phyloP scores from a whole-genome alignment of 1,140 invertebrate genomes.

The Episyrphus balteatus region DNA sequence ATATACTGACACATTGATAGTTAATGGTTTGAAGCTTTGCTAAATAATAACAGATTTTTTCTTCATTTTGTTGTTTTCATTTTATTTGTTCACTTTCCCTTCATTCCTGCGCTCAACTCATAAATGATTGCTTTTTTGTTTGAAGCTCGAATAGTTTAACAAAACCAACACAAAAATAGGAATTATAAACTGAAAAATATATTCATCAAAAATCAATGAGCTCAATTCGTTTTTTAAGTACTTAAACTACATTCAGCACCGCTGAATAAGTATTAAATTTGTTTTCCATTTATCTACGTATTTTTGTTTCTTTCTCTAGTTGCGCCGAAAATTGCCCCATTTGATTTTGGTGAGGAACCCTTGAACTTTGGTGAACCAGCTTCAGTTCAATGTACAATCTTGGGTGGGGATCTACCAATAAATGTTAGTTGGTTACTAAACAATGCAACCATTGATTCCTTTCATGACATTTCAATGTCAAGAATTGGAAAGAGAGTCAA shows the following conservation, averaged over 20 bases:
- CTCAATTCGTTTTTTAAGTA: too few relatives aligned
- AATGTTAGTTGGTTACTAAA: conserved; percentile 57
- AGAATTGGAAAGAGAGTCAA: conserved; percentile 43
- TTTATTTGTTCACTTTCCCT: neutral
- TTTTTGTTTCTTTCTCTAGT: conserved; percentile 39
- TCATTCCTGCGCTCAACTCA: neutral
- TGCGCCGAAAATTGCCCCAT: conserved; percentile 55
- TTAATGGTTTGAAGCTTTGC: conserved; percentile 45
- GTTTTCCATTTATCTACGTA: neutral
- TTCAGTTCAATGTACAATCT: conserved; percentile 59
- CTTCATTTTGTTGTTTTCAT: neutral
- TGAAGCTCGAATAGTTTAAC: too few relatives aligned
- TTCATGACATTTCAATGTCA: conserved; percentile 43
- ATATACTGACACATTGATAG: conserved; percentile 51
- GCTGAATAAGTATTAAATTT: neutral
- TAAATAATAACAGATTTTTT: neutral
- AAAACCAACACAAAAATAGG: too few relatives aligned
- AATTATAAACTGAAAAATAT: too few relatives aligned
- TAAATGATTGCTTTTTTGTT: too few relatives aligned
- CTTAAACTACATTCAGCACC: too few relatives aligned
- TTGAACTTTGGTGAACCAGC: conserved; percentile 60
- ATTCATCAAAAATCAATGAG: too few relatives aligned
- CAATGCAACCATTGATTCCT: conserved; percentile 36
- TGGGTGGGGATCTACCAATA: conserved; percentile 57
- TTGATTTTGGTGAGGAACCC: conserved; percentile 54